Base-by-base conservation (phyloP, 2,797 vertebrate genomes). In the Malacoraja senta region DNA sequence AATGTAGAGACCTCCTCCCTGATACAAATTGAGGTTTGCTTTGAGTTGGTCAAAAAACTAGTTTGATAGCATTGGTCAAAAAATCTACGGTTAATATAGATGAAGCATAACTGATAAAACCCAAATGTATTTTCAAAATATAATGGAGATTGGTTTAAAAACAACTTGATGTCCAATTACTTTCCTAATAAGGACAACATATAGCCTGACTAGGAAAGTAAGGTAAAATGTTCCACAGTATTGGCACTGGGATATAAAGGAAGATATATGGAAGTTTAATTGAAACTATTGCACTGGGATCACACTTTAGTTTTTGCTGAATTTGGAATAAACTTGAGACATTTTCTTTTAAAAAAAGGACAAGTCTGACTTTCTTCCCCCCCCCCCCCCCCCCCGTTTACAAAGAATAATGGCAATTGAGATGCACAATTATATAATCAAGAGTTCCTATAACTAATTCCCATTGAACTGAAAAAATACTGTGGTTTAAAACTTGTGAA, bases 391-490 rank as follows among this genome's bases (percentile, higher is more conserved):
- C 44, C 44, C 68, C 68, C 19, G 12, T 81, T 53, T 8, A 53
- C 44, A 24, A 44, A 32, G 68, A 72, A 74, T 24, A 76, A 26
- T 8, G 13, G 79, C 13, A 84, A 61, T 4, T 92, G 10, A 76
- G 26, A 76, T 92, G 90, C 44, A n/a, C 65, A 72, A 91, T 44
- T 44, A 91, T 38, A 91, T 71, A 38, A 72, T 71, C 29, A 74
- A 53, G 12, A 58, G 71, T 44, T 29, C 35, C 71, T 76, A 92
- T 74, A 71, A 92, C 65, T 74, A 92, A 44, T 92, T 92, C 71
- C 26, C 10, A 74, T 58, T 68, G 8, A 92, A 76, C 13, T 92
- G 71, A 92, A 92, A 92, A 76, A 92, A 76, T 74, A 53, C 38
- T 29, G 63, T 6, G 38, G 26, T 74, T 35, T 74, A 76, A 76